Percentiles rank a stretch among this genome's conserved stretches.
phyloP scores from a whole-genome alignment of 2,888 invertebrate genomes.

The Phrixothrix hirtus region DNA sequence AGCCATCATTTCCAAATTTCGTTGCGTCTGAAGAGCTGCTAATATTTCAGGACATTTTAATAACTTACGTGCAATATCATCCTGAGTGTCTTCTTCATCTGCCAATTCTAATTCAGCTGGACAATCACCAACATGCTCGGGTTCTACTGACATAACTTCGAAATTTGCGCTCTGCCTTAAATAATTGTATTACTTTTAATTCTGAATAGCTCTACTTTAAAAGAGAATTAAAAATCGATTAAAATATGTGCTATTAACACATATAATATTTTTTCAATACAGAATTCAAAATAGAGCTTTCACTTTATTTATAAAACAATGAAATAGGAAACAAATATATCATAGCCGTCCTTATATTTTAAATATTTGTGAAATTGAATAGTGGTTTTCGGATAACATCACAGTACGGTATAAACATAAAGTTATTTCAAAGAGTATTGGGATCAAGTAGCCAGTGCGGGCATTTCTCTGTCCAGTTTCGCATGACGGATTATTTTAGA shows the following conservation, averaged over 20 bases:
- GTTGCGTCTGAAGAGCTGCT: conserved; percentile 63
- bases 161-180: not conserved
- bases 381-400: too few species aligned
- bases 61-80: conserved; percentile 52
- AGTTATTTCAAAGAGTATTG: too few species aligned
- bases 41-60: conserved; percentile 61
- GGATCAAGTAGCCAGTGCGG: too few species aligned
- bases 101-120: conserved; percentile 69
- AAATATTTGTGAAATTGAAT: too few species aligned
- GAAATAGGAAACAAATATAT: too few species aligned
- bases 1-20: conserved; percentile 64
- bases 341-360: too few species aligned
- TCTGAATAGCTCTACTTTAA: not conserved
- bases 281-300: conserved; percentile 24
- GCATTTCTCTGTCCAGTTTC: too few species aligned
- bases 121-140: conserved; percentile 67
- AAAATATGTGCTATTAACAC: conserved; percentile 28
- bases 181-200: not conserved
- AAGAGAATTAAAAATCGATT: conserved; percentile 11
- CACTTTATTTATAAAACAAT: too few species aligned
- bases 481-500: too few species aligned
- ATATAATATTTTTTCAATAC: conserved; percentile 32
- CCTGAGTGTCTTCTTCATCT: conserved; percentile 60
- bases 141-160: conserved; percentile 66
- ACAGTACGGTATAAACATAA: too few species aligned